Percentiles rank a stretch among this genome's conserved stretches.
phyloP scores from a whole-genome alignment of 2,888 invertebrate species.

The Erebia palarica region DNA sequence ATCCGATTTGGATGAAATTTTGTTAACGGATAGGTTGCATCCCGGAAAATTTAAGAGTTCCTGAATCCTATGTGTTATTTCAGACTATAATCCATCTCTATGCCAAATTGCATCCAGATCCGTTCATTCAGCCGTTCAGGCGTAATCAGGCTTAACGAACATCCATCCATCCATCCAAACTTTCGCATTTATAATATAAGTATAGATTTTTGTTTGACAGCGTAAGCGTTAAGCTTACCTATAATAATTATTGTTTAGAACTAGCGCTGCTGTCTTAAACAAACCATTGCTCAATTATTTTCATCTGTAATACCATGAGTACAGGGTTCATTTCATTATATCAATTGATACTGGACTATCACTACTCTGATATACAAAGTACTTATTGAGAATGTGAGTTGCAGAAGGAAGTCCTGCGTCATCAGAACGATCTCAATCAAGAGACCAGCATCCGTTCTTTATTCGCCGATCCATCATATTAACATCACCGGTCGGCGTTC shows the following conservation, averaged over 20 bases:
- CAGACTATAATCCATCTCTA: too few relatives aligned
- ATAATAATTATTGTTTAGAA: conserved; percentile 18
- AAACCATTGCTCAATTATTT: conserved; percentile 5
- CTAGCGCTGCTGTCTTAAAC: neutral
- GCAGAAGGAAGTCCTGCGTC: conserved; percentile 43
- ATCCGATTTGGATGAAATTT: too few relatives aligned
- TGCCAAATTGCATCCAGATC: too few relatives aligned
- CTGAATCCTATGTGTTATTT: too few relatives aligned
- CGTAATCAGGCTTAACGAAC: too few relatives aligned
- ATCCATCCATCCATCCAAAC: too few relatives aligned
- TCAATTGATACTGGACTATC: conserved; percentile 4
- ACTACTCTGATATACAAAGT: conserved; percentile 11
- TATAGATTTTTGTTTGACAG: too few relatives aligned
- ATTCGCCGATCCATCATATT: conserved; percentile 65
- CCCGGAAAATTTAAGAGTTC: neutral
- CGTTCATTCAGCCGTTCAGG: too few relatives aligned
- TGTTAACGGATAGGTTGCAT: too few relatives aligned
- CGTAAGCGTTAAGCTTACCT: too few relatives aligned
- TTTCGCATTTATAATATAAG: too few relatives aligned
- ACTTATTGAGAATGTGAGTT: conserved; percentile 24
- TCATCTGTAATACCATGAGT: neutral
- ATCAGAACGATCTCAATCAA: conserved; percentile 42
- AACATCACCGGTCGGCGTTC: conserved; percentile 27
- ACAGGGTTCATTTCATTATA: neutral
- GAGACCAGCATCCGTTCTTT: conserved; percentile 50